Base-by-base conservation (phyloP, 2,113 vertebrate species). In the Clarias macrocephalus region DNA sequence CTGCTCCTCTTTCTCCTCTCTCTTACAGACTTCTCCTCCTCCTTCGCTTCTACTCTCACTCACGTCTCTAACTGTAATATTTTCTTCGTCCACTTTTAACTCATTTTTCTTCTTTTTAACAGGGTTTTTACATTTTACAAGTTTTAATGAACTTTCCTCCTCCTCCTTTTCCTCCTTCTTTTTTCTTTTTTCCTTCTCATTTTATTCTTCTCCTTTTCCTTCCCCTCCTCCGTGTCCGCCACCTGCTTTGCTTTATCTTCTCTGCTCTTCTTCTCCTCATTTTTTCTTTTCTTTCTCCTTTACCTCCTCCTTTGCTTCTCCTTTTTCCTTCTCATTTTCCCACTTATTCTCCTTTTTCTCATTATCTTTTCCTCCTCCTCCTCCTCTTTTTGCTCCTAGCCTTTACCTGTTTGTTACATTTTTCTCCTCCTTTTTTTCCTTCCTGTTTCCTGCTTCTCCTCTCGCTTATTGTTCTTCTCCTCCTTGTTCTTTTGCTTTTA, bases 201-300 rank as follows among this genome's bases (percentile, higher is more conserved):
- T 80, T 89, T 73, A 92, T 89, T 91, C 57, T 87, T 66, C 85
- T 88, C 80, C 7, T 57, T 7, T 2, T 57, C 11, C 11, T 59
- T 92, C 88, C 85, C 59, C 82, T 23, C 62, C 33, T 88, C 91
- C 91, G 90, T 87, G 84, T 91, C 89, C 91, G 92, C 95, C 93
- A 83, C 66, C 79, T 90, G 3, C 10, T 28, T 11, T 83, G 63
- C 70, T 84, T 84, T 85, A 91, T 48, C 8, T 48, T 48, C 6
- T 48, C 48, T 8, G 42, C 42, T 42, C 5, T 92, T 91, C 84
- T 86, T 91, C 91, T 80, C 89, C 76, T 72, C 82, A 93, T 83
- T 48, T 8, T 0, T 7, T 63, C 62, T 87, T 93, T n/a, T 85
- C 93, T 91, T 88, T 60, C 59, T 62, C 7, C 62, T 23, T 11